Percentiles rank a stretch among this genome's conserved stretches.
phyloP scores from a whole-genome alignment of 2,888 invertebrate genomes.

The Cremastinae sp. region DNA sequence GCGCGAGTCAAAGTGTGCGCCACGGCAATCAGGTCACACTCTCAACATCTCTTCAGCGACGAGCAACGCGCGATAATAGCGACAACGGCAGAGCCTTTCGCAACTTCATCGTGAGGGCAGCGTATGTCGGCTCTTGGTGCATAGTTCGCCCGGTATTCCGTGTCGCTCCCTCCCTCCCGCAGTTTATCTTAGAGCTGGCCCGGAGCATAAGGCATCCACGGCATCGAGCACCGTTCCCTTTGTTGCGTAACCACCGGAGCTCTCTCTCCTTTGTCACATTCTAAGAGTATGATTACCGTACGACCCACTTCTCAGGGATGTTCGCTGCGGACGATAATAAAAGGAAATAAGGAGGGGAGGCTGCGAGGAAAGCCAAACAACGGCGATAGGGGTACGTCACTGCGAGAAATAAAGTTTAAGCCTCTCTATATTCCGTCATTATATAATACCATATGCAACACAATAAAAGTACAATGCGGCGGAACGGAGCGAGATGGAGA shows the following conservation, averaged over 20 bases:
- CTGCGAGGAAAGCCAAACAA: constrained; percentile 28
- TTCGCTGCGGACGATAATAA: constrained; percentile 51
- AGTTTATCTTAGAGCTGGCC: constrained; percentile 46
- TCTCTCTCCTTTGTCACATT: constrained; percentile 51
- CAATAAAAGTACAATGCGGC: constrained; percentile 38
- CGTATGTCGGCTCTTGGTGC: constrained; percentile 20
- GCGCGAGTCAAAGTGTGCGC: constrained; percentile 15
- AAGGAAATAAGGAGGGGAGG: constrained; percentile 33
- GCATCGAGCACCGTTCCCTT: constrained; percentile 35
- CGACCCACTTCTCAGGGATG: constrained; percentile 52
- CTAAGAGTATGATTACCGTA: constrained; percentile 58
- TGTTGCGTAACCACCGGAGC: constrained; percentile 52
- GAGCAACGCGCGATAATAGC: constrained; percentile 36
- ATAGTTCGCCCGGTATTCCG: constrained; percentile 37
- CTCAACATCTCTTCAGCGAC: constrained; percentile 38
- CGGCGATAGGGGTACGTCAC: constrained; percentile 37
- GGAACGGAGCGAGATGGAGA: background rate
- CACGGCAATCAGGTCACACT: constrained; percentile 47
- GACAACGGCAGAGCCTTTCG: constrained; percentile 31
- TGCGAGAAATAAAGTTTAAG: constrained; percentile 1
- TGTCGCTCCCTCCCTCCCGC: constrained; percentile 23
- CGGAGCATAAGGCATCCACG: constrained; percentile 29
- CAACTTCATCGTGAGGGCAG: constrained; percentile 37
- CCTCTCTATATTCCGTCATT: too few relatives aligned
- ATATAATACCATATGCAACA: constrained; percentile 26